phyloP scores from a whole-genome alignment of 2,797 vertebrate species.

The Scomberomorus guttatus region DNA sequence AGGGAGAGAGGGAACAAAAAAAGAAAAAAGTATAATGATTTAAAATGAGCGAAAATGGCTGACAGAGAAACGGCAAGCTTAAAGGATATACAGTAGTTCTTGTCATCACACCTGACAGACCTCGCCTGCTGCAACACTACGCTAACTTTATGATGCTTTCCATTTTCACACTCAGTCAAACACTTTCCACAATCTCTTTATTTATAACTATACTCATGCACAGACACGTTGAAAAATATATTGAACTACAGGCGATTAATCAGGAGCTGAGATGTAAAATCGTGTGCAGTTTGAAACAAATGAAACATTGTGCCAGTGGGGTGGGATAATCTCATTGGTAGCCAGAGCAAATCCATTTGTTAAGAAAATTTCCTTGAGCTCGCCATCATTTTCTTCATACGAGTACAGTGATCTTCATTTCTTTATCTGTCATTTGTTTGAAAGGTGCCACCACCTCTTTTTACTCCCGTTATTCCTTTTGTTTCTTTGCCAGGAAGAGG shows the following conservation, averaged over 20 bases:
- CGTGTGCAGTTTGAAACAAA: constrained; percentile 34
- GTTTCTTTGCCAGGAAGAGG: constrained; percentile 27
- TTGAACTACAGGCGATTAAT: constrained; percentile 51
- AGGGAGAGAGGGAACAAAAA: background rate
- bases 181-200: constrained; percentile 45
- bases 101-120: constrained; percentile 46
- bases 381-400: background rate
- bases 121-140: constrained; percentile 47
- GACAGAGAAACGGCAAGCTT: constrained; percentile 35
- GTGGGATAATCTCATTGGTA: constrained; percentile 48
- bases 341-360: constrained; percentile 39
- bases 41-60: constrained; percentile 9
- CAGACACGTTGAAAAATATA: constrained; percentile 38
- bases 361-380: constrained; percentile 10
- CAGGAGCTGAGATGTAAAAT: constrained; percentile 53
- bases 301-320: constrained; percentile 27
- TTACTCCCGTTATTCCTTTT: background rate
- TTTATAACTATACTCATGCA: constrained; percentile 35
- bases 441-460: constrained; percentile 34
- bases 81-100: constrained; percentile 14
- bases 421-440: constrained; percentile 17
- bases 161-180: constrained; percentile 71
- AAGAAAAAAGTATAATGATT: background rate
- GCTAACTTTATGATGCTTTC: constrained; percentile 66
- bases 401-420: constrained; percentile 9